A percentile compares a stretch with the other conserved stretches of the same genome.
Conservation (phyloP, 2,888 invertebrate species). For the Dicycla oo region DNA sequence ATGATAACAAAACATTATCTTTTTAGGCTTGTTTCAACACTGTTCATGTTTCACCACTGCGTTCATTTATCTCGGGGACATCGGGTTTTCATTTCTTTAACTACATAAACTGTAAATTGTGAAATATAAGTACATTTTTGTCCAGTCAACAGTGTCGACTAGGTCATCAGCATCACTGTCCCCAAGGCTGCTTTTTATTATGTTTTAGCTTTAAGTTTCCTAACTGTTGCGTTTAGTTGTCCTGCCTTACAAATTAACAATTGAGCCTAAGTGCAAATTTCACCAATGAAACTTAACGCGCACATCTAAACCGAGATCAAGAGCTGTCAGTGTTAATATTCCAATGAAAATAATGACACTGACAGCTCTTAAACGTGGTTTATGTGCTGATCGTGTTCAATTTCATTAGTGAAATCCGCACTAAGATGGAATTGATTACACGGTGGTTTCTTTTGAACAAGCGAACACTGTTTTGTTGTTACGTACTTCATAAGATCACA, state of each 20-base stretch:
- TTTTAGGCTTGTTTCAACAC: slow-evolving; percentile 38
- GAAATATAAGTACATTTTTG: slow-evolving; percentile 58
- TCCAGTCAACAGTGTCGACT: slow-evolving; percentile 44
- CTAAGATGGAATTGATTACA: background rate
- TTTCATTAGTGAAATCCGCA: too few relatives aligned
- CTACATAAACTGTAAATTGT: slow-evolving; percentile 47
- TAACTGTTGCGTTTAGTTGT: slow-evolving; percentile 1
- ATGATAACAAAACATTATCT: background rate
- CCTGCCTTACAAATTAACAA: background rate
- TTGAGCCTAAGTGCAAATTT: too few relatives aligned
- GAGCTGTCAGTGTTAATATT: too few relatives aligned
- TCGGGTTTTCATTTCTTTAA: slow-evolving; percentile 49
- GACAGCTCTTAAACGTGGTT: too few relatives aligned
- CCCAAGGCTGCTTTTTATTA: slow-evolving; percentile 53
- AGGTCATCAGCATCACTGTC: slow-evolving; percentile 37
- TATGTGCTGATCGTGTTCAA: too few relatives aligned
- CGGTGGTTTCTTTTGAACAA: background rate
- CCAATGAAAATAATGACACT: too few relatives aligned
- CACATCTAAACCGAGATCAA: too few relatives aligned
- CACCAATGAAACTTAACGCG: too few relatives aligned
- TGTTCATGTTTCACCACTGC: slow-evolving; percentile 37
- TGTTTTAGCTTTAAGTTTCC: slow-evolving; percentile 14
- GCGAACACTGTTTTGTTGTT: background rate
- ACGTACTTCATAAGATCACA: background rate
- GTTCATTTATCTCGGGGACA: slow-evolving; percentile 52